These are phyloP conservation scores for Porites evermanni DNA, from an alignment of 92 coral and sea anemone species.

Conservation along the genomic window DNA sequence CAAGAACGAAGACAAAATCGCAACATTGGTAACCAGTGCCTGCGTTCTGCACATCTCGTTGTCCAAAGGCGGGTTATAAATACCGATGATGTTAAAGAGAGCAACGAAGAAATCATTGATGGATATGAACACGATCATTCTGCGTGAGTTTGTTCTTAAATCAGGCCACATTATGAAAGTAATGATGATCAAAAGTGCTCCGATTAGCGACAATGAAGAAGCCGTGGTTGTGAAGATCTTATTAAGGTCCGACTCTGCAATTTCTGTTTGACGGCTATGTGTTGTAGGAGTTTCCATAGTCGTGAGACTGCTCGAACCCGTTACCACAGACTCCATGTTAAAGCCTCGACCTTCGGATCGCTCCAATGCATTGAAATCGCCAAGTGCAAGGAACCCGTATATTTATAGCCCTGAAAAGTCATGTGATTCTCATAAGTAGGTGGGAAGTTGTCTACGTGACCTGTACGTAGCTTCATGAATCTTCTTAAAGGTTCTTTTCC, in stretches of 20 bases:
- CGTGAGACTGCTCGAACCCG: not conserved
- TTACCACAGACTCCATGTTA: not conserved
- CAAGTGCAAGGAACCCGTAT: too few species aligned
- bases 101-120: slow-evolving; percentile 69
- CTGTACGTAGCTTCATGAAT: too few species aligned
- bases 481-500: too few species aligned
- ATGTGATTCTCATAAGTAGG: too few species aligned
- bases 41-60: slow-evolving; percentile 46
- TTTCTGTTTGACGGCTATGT: not conserved
- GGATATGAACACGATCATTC: slow-evolving; percentile 71
- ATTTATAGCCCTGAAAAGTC: too few species aligned
- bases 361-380: too few species aligned
- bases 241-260: not conserved
- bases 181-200: slow-evolving; percentile 51
- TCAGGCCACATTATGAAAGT: slow-evolving; percentile 70
- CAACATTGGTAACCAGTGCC: slow-evolving; percentile 65
- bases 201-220: slow-evolving; percentile 58
- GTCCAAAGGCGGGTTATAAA: too few species aligned
- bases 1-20: slow-evolving; percentile 88
- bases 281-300: not conserved
- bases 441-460: too few species aligned
- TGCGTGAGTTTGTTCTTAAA: slow-evolving; percentile 63
- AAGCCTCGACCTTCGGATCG: too few species aligned
- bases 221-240: not conserved
- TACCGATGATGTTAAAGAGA: slow-evolving; percentile 17